Evolutionary conservation across 1,140 invertebrate species (phyloP).

Genomic region (Pararge aegeria): DNA sequence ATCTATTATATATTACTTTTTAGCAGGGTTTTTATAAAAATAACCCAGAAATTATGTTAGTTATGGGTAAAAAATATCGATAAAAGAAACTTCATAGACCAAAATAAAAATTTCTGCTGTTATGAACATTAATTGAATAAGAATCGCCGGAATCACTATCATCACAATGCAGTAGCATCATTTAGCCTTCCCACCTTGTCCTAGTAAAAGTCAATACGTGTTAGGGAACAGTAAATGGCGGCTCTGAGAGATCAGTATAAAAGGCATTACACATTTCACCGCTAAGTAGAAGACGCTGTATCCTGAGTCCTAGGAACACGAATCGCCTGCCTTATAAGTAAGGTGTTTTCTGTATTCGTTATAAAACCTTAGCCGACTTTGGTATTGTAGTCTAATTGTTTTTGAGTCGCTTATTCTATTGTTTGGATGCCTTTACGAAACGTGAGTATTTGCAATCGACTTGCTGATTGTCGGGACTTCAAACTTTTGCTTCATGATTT

Average conservation of each 20-base stretch:
- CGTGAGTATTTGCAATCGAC: not conserved
- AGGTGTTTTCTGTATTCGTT: conserved; percentile 41
- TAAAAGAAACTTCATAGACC: no score
- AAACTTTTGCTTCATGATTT: no score
- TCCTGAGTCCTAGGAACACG: conserved; percentile 42
- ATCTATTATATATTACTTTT: no score
- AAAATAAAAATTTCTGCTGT: no score
- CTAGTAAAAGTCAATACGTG: conserved; percentile 41
- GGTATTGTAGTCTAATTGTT: conserved; percentile 21
- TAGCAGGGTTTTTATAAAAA: no score
- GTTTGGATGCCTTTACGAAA: conserved; percentile 11
- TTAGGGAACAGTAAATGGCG: conserved; percentile 38
- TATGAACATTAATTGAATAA: not conserved
- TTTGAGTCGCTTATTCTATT: conserved; percentile 17
- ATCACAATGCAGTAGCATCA: conserved; percentile 11
- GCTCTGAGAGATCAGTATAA: conserved; percentile 35
- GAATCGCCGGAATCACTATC: not conserved
- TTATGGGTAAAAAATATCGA: no score
- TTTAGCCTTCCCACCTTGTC: conserved; percentile 18
- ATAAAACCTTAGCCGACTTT: conserved; percentile 43
- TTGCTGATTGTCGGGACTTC: no score
- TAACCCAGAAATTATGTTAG: no score
- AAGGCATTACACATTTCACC: conserved; percentile 62
- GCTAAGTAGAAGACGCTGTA: conserved; percentile 73
- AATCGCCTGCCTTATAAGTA: conserved; percentile 68